Base-by-base conservation (phyloP, 2,888 invertebrate species). In the Idaea biselata region DNA sequence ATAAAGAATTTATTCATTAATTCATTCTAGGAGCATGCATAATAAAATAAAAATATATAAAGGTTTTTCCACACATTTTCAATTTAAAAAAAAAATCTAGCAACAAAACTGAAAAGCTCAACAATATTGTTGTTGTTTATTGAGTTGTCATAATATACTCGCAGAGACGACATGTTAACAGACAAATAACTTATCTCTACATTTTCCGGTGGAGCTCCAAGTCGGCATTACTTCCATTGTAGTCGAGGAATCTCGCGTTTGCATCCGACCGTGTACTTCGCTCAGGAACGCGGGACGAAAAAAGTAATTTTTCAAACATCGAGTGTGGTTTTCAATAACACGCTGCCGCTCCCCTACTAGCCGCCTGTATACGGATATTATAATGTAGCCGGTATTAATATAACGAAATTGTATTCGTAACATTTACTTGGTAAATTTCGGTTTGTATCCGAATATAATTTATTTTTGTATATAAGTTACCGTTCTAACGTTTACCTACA, bases 131-230 rank as follows among this genome's bases (percentile, higher is more conserved):
- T 44, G 44, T 44, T 44, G 44, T 44, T 44, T 44, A 44, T 44
- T 44, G 56, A 18, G 56, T 56, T 17, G 56, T 44, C 71, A 76
- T 77, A 79, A 75, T 79, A 71, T 74, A 81, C 75, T 79, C 73
- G 69, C 69, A 44, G 44, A 44, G 44, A 78, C 74, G 80, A 80
- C 80, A 82, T 74, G 76, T 73, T 78, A 83, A 83, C 83, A 85
- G 83, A 80, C 83, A 86, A 87, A 85, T 86, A 87, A 87, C 83
- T 86, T 86, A 84, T 84, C 82, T 84, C 82, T 80, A 86, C 82
- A 87, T 87, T 86, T 86, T 84, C 84, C 82, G 82, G 75, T 74
- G 79, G 84, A 81, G 76, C 84, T 80, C 44, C 44, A 44, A 44
- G 44, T 44, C 83, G 79, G 78, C 82, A 81, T 84, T 82, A 78